Evolutionary conservation across 2,797 vertebrate species (phyloP).

Genomic region (Sebastes cheni): DNA sequence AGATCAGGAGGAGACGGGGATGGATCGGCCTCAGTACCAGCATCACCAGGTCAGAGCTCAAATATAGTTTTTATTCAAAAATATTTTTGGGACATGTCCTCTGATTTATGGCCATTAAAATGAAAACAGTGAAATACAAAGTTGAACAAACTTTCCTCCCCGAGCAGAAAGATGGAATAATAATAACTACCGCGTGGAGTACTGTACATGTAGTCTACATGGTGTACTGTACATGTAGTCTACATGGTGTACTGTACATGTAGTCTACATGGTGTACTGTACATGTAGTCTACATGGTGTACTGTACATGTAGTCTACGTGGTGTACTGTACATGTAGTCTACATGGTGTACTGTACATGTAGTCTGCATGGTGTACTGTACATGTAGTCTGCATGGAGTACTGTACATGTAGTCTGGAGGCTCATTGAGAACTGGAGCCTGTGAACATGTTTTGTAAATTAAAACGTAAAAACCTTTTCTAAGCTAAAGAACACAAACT

Average conservation of each 20-base stretch:
- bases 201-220: no score
- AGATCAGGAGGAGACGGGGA: no score
- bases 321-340: not conserved
- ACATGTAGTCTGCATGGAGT: not conserved
- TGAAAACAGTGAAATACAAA: conserved; percentile 17
- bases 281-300: not conserved
- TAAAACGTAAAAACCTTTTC: not conserved
- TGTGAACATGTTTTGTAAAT: not conserved
- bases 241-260: not conserved
- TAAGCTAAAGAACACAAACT: conserved; percentile 6
- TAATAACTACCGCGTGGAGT: not conserved
- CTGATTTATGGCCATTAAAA: not conserved
- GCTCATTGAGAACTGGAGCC: no score
- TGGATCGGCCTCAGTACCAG: no score
- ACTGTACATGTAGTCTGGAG: not conserved
- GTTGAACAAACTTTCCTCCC: not conserved
- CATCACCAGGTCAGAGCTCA: not conserved
- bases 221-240: not conserved
- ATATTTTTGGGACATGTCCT: conserved; percentile 2
- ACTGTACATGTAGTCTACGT: fast-evolving
- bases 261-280: not conserved
- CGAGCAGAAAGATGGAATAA: not conserved
- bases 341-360: not conserved
- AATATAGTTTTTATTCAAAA: conserved; percentile 50
- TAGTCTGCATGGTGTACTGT: not conserved